Percentiles rank a stretch among this genome's conserved stretches.
These are phyloP conservation scores for Myrmecobius fasciatus DNA, from an alignment of 2,113 vertebrate species.

Conservation along the genomic window DNA sequence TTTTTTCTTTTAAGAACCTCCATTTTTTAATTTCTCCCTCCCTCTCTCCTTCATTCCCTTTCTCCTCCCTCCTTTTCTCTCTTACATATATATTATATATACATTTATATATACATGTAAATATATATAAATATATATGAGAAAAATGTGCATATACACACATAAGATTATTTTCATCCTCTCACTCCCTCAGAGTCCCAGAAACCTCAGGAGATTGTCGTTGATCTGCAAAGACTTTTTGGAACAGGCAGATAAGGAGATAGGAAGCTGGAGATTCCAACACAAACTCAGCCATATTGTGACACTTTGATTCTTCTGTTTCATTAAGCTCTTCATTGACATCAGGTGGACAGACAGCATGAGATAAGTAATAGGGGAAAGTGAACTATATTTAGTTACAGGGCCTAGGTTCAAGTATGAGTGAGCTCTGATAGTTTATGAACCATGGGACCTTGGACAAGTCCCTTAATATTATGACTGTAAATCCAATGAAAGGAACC, in stretches of 20 bases:
- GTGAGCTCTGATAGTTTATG: not conserved
- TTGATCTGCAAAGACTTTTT: not conserved
- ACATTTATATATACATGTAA: too few relatives aligned
- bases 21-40: not conserved
- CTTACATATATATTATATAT: not conserved
- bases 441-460: not conserved
- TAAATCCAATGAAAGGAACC: not conserved
- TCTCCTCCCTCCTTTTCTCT: not conserved
- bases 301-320: not conserved
- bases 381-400: not conserved
- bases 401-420: not conserved
- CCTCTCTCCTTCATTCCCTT: too few relatives aligned
- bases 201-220: not conserved
- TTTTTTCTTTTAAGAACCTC: constrained; percentile 31
- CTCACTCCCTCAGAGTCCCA: constrained; percentile 47
- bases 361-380: not conserved
- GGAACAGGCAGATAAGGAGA: not conserved
- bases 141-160: too few relatives aligned
- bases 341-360: not conserved
- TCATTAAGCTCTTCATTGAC: not conserved
- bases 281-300: not conserved
- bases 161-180: not conserved
- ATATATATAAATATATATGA: too few relatives aligned
- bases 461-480: not conserved
- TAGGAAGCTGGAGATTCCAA: not conserved